Percentiles rank a stretch among this genome's conserved stretches.
These are phyloP conservation scores for Trachurus trachurus DNA, from an alignment of 2,797 vertebrate species.

Conservation along the genomic window DNA sequence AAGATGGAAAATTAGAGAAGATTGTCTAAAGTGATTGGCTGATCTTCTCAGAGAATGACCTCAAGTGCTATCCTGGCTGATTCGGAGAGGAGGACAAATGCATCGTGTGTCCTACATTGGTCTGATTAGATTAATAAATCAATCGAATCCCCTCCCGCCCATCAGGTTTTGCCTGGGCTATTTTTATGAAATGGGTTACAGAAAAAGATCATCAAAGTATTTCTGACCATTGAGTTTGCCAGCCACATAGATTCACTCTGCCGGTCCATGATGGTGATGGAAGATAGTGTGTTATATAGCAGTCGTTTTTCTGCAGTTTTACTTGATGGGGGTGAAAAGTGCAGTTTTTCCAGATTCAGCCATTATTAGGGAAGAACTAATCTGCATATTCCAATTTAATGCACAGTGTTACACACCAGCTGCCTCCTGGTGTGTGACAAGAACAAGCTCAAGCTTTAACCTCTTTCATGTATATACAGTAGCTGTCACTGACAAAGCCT, in stretches of 20 bases:
- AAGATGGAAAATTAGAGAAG: conserved; percentile 80
- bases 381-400: conserved; percentile 77
- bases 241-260: conserved; percentile 27
- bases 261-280: conserved; percentile 24
- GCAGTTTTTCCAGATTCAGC: conserved; percentile 34
- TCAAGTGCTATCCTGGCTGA: conserved; percentile 76
- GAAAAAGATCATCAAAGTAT: conserved; percentile 71
- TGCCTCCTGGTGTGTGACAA: conserved; percentile 72
- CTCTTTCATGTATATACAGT: conserved; percentile 56
- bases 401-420: conserved; percentile 74
- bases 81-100: conserved; percentile 78
- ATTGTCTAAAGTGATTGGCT: conserved; percentile 79
- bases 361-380: conserved; percentile 52
- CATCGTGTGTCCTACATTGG: conserved; percentile 78
- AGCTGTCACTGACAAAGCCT: conserved; percentile 66
- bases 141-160: conserved; percentile 73
- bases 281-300: not conserved
- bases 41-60: conserved; percentile 77
- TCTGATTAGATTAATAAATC: conserved; percentile 88
- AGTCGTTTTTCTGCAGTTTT: not conserved
- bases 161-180: conserved; percentile 73
- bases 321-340: conserved; percentile 38
- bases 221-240: conserved; percentile 62
- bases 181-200: conserved; percentile 84
- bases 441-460: conserved; percentile 69